phyloP scores from a whole-genome alignment of 2,888 invertebrate species.

The Amphipoea oculea region DNA sequence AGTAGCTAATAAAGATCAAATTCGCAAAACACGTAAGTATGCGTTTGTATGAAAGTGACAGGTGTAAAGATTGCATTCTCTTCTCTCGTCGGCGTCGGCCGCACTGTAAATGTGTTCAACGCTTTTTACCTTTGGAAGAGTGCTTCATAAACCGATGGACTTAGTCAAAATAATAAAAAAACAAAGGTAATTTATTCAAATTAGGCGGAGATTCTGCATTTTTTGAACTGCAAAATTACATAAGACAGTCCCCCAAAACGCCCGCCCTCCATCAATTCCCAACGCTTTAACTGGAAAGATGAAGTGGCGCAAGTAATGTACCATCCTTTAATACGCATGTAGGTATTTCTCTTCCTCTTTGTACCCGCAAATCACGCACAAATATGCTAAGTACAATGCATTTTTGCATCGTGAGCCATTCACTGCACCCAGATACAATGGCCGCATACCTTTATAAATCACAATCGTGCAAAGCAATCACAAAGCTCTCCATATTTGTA shows the following conservation, averaged over 20 bases:
- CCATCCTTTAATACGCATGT: not conserved
- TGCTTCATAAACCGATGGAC: not conserved
- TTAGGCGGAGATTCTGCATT: not conserved
- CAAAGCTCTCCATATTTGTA: conserved; percentile 14
- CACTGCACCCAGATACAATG: conserved; percentile 26
- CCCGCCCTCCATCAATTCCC: not conserved
- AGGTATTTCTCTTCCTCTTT: not conserved
- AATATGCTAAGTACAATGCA: conserved; percentile 9
- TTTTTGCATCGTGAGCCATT: conserved; percentile 29
- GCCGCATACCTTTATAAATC: conserved; percentile 32
- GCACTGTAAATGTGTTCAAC: too few species aligned
- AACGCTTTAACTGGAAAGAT: not conserved
- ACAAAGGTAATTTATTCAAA: not conserved
- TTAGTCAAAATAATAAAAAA: not conserved
- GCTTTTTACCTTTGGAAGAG: not conserved
- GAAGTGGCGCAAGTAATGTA: not conserved
- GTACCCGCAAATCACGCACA: not conserved
- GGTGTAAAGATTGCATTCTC: not conserved
- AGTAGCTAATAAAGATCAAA: not conserved
- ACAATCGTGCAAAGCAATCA: conserved; percentile 16
- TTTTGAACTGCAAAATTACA: not conserved
- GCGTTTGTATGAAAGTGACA: not conserved
- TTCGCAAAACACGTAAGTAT: too few species aligned
- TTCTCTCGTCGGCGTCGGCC: not conserved
- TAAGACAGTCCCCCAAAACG: not conserved